Evolutionary conservation across 2,888 invertebrate species (phyloP).

Genomic region (Philereme vetulata): DNA sequence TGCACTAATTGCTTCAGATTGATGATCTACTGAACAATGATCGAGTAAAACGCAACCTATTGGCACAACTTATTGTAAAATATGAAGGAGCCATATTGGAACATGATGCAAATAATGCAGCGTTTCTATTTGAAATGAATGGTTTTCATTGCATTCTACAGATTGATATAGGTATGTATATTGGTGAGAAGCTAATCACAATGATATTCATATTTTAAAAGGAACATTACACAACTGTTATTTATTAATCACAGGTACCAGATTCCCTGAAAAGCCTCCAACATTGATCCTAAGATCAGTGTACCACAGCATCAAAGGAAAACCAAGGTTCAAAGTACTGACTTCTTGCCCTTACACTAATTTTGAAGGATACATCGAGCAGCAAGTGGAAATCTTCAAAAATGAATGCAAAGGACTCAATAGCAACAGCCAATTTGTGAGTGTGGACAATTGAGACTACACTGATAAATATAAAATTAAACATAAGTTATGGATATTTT

Average conservation of each 20-base stretch:
- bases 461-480: background rate
- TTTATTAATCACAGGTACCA: slow-evolving; percentile 56
- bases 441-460: slow-evolving; percentile 52
- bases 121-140: slow-evolving; percentile 85
- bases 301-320: slow-evolving; percentile 79
- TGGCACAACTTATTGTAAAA: slow-evolving; percentile 76
- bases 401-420: slow-evolving; percentile 68
- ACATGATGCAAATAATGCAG: slow-evolving; percentile 77
- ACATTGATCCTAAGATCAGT: slow-evolving; percentile 80
- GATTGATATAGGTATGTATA: slow-evolving; percentile 75
- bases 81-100: slow-evolving; percentile 79
- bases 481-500: background rate
- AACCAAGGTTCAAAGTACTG: slow-evolving; percentile 71
- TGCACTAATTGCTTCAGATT: slow-evolving; percentile 54
- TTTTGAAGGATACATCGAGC: slow-evolving; percentile 76
- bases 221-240: slow-evolving; percentile 6
- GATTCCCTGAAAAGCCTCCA: slow-evolving; percentile 84
- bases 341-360: slow-evolving; percentile 70
- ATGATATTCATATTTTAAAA: background rate
- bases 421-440: slow-evolving; percentile 54
- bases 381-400: slow-evolving; percentile 78
- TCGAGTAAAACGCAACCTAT: slow-evolving; percentile 69
- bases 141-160: slow-evolving; percentile 86
- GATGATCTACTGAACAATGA: slow-evolving; percentile 71
- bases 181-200: background rate